Conservation (phyloP, 2,888 invertebrate species). For the Caenorhabditis wallacei region DNA sequence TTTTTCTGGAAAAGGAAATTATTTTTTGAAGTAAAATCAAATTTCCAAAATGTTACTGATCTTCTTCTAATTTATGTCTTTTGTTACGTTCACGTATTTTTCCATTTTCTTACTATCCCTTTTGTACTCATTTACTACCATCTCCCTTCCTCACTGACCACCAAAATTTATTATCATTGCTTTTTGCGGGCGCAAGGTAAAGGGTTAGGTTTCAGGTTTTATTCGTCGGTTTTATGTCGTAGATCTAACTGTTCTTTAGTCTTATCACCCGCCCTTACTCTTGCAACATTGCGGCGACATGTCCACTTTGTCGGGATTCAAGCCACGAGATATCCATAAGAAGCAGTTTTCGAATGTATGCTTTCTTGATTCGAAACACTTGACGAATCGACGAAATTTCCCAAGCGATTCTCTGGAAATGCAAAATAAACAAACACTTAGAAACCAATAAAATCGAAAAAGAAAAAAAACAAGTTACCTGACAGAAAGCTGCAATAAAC, state of each 20-base stretch:
- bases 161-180: constrained; percentile 62
- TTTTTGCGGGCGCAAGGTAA: neutral
- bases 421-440: neutral
- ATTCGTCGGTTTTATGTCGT: constrained; percentile 47
- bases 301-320: constrained; percentile 81
- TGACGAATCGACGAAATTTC: constrained; percentile 81
- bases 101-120: constrained; percentile 1
- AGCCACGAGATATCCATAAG: constrained; percentile 83
- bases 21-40: too few relatives aligned
- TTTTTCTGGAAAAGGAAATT: too few relatives aligned
- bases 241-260: constrained; percentile 53
- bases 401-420: constrained; percentile 78
- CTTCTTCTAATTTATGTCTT: constrained; percentile 17
- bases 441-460: constrained; percentile 10
- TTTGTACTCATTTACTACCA: constrained; percentile 25
- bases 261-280: constrained; percentile 73
- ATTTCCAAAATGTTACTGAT: constrained; percentile 29
- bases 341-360: constrained; percentile 80
- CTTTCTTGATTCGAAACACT: constrained; percentile 78
- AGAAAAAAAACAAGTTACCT: constrained; percentile 67
- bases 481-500: constrained; percentile 80
- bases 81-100: constrained; percentile 4
- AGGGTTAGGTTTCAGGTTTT: constrained; percentile 45
- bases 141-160: constrained; percentile 38
- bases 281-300: constrained; percentile 81